These are phyloP conservation scores for Drosophila fulvimacula DNA, from an alignment of 2,888 invertebrate genomes.

Conservation along the genomic window DNA sequence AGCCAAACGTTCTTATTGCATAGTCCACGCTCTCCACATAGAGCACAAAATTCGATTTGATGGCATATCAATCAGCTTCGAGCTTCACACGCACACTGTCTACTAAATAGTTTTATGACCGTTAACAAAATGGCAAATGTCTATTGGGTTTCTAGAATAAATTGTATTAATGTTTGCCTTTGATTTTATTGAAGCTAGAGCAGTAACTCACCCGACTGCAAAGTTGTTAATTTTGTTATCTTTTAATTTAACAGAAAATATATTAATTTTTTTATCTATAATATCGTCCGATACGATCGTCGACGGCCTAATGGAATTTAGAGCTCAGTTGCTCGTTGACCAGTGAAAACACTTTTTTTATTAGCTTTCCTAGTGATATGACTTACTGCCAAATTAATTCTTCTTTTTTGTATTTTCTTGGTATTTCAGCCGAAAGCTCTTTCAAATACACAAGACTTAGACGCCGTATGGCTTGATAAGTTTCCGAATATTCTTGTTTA, in stretches of 20 bases:
- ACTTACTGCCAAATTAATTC: constrained; percentile 3
- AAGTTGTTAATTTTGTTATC: background rate
- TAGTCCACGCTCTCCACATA: constrained; percentile 14
- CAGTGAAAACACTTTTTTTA: constrained; percentile 4
- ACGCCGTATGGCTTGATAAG: background rate
- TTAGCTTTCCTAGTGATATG: background rate
- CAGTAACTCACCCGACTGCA: background rate
- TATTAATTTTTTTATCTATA: background rate
- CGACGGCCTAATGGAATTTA: constrained; percentile 19
- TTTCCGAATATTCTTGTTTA: background rate
- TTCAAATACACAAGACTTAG: background rate
- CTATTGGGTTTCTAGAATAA: background rate
- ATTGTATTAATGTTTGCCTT: background rate
- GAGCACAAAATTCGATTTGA: constrained; percentile 17
- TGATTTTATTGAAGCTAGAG: background rate
- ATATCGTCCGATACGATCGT: constrained; percentile 22
- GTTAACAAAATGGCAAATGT: background rate
- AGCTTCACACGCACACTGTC: constrained; percentile 5
- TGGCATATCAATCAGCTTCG: constrained; percentile 36
- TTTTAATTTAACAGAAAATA: background rate
- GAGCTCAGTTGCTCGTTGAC: constrained; percentile 11
- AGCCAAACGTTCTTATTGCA: constrained; percentile 20
- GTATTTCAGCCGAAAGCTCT: background rate
- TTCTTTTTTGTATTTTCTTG: background rate
- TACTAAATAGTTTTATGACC: background rate